Conservation (phyloP, 2,797 vertebrate genomes). For the Anguilla marmorata region DNA sequence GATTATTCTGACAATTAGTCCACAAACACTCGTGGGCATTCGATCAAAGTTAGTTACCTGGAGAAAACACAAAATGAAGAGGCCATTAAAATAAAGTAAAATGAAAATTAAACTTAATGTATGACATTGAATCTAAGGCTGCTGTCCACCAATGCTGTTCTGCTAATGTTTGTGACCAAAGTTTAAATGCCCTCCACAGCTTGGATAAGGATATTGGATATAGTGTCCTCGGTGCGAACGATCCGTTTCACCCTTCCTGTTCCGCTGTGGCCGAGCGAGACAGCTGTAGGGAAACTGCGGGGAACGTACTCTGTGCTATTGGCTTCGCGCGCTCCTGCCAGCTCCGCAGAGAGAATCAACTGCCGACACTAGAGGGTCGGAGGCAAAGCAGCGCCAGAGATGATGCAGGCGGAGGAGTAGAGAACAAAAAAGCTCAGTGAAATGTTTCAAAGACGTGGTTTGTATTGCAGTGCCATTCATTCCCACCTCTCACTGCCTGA, state of each 20-base stretch:
- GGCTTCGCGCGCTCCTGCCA: conserved; percentile 16
- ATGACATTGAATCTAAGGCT: conserved; percentile 17
- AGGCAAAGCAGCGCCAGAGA: neutral
- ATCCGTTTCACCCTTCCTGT: neutral
- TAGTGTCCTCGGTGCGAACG: conserved; percentile 3
- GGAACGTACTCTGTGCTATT: neutral
- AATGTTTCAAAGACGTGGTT: neutral
- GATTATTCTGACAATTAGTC: neutral
- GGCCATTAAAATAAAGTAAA: conserved; percentile 12
- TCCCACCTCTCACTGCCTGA: too few relatives aligned
- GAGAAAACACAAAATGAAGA: neutral
- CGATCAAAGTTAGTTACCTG: neutral
- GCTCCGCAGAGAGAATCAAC: conserved; percentile 11
- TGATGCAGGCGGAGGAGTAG: neutral
- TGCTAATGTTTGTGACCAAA: neutral
- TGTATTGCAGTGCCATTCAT: neutral
- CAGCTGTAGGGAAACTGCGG: conserved; percentile 9
- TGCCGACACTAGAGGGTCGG: conserved; percentile 13
- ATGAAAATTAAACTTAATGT: conserved; percentile 21
- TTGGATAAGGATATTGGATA: neutral
- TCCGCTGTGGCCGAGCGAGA: neutral
- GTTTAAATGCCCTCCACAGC: neutral
- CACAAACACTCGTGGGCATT: neutral
- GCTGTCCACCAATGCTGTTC: neutral
- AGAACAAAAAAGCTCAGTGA: neutral